phyloP scores from a whole-genome alignment of 1,140 invertebrate species.

The Bombus confusus region DNA sequence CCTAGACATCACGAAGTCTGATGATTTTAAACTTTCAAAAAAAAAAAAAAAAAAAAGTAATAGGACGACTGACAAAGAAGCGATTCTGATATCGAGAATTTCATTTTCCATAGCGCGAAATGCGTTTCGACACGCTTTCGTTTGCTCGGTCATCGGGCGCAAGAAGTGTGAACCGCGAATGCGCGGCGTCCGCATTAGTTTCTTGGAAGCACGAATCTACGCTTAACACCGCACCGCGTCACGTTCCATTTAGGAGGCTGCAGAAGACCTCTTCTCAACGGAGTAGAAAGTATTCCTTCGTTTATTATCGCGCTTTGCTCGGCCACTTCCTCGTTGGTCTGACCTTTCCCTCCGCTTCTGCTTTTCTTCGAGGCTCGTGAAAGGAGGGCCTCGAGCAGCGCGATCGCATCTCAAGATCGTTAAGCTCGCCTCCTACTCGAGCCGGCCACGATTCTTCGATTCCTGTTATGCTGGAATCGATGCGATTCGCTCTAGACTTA shows the following conservation, averaged over 20 bases:
- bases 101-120: no score
- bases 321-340: conserved; percentile 73
- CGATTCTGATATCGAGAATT: no score
- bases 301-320: conserved; percentile 67
- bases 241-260: conserved; percentile 71
- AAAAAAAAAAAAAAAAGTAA: no score
- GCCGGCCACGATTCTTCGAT: neutral
- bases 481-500: conserved; percentile 6
- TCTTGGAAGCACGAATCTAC: no score
- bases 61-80: no score
- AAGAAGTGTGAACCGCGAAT: no score
- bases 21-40: no score
- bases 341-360: conserved; percentile 74
- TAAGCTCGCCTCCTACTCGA: no score
- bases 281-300: conserved; percentile 75
- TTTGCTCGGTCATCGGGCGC: no score
- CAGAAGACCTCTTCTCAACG: conserved; percentile 32
- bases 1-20: no score
- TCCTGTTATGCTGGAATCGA: conserved; percentile 1
- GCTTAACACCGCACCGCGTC: conserved; percentile 55
- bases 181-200: no score
- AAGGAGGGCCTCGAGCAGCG: neutral
- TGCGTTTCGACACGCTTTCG: no score
- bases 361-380: conserved; percentile 16
- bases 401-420: neutral